Evolutionary conservation across 2,888 invertebrate genomes (phyloP), one percentile per base, ranked within the genome.

Genomic region (Monoplex corrugatus): DNA sequence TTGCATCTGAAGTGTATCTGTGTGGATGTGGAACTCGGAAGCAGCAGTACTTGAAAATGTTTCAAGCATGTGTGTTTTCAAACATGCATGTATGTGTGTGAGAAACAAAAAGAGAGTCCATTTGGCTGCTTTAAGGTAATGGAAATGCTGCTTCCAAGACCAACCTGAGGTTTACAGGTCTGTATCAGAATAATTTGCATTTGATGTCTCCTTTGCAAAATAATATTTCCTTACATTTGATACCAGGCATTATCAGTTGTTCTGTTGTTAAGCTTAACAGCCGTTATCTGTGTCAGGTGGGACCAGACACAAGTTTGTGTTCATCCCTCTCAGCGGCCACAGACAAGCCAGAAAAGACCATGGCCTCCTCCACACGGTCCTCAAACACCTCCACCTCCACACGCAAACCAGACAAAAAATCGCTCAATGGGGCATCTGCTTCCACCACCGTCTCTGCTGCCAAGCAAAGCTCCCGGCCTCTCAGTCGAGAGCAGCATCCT

Each of bases 341-440:
- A 2, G 88, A 88, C 40, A 83, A 45, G 43, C 80, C 63, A 3
- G 87, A 87, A 16, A 50, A 23, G n/a, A 32, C 43, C 82, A 88
- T 88, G 88, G 82, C 83, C 0, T 88, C 88, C 6, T 88, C 88
- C 28, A 40, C 82, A 10, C 57, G 68, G 10, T 88, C 88, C 23
- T 45, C 32, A 6, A 32, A 35, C 13, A 45, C 88, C n/a, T 35
- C 78, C 19, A 16, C 75, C 75, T 35, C 75, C n/a, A n/a, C 87
- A 3, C 80, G 87, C 63, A 88, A 68, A 35, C 23, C 63, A 1
- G 88, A 88, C n/a, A 88, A 83, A 40, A 88, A 88, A 72, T 23
- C 68, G 32, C 35, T 23, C 44, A 88, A 23, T n/a, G 16, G n/a
- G 23, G 44, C n/a, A 10, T 38, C 87, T 28, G 50, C 78, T 28